Conservation (phyloP, 1,140 invertebrate genomes). For the Tetramorium simillimum region DNA sequence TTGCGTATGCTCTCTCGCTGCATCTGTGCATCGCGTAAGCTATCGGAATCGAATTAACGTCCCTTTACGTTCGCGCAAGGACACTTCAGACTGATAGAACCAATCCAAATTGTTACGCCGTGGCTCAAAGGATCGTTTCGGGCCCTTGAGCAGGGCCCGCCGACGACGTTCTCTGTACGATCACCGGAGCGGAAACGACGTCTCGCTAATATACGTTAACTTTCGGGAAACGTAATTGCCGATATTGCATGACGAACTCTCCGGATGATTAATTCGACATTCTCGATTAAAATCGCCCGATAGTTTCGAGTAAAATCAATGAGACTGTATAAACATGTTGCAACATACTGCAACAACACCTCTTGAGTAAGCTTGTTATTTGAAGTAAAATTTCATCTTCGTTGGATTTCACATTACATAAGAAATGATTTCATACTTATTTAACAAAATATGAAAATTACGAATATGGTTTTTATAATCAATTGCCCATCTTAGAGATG, state of each 20-base stretch:
- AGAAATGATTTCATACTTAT: background rate
- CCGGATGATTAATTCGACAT: background rate
- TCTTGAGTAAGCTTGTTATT: background rate
- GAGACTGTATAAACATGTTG: background rate
- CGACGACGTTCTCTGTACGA: background rate
- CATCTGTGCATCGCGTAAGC: slow-evolving; percentile 27
- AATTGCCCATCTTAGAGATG: background rate
- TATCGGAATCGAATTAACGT: slow-evolving; percentile 51
- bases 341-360: background rate
- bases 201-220: slow-evolving; percentile 35
- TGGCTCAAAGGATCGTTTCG: slow-evolving; percentile 26
- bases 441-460: background rate
- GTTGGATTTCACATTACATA: background rate
- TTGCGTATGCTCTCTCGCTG: slow-evolving; percentile 11
- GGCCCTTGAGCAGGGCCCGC: slow-evolving; percentile 17
- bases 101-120: slow-evolving; percentile 51
- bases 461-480: background rate
- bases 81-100: slow-evolving; percentile 28
- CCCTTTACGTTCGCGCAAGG: slow-evolving; percentile 39
- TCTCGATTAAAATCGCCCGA: background rate
- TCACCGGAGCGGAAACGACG: slow-evolving; percentile 16
- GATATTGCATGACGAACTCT: slow-evolving; percentile 3
- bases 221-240: slow-evolving; percentile 35
- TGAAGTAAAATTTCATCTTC: background rate
- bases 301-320: no score